These are phyloP conservation scores for Camarhynchus parvulus DNA, from an alignment of 2,113 vertebrate species.

Conservation along the genomic window DNA sequence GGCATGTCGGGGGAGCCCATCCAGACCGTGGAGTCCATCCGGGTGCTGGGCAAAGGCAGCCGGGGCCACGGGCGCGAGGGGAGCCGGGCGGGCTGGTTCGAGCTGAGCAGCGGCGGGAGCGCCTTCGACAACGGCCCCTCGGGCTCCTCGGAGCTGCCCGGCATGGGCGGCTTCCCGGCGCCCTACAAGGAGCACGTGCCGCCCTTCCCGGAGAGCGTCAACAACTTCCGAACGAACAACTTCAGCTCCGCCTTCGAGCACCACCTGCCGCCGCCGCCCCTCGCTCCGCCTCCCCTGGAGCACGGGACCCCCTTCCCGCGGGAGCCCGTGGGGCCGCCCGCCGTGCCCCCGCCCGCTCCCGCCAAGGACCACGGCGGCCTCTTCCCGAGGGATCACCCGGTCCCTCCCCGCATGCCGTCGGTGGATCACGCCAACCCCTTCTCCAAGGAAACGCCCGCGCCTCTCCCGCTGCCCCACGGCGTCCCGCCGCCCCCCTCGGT, in stretches of 20 bases:
- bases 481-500: conserved; percentile 65
- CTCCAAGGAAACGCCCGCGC: conserved; percentile 66
- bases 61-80: conserved; percentile 81
- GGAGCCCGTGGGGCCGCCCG: conserved; percentile 60
- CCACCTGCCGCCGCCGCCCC: conserved; percentile 51
- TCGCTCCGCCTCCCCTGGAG: conserved; percentile 56
- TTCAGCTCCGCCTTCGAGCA: conserved; percentile 76
- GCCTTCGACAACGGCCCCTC: conserved; percentile 78
- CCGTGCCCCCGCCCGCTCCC: conserved; percentile 52
- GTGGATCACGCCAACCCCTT: conserved; percentile 76
- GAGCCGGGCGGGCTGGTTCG: conserved; percentile 77
- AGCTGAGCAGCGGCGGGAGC: conserved; percentile 57
- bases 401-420: conserved; percentile 69
- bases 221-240: conserved; percentile 75
- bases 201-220: conserved; percentile 72
- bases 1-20: conserved; percentile 89
- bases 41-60: conserved; percentile 84
- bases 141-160: conserved; percentile 65
- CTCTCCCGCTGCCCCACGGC: conserved; percentile 54
- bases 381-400: conserved; percentile 72
- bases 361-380: conserved; percentile 73
- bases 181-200: conserved; percentile 78
- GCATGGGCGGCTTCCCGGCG: conserved; percentile 71
- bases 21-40: conserved; percentile 94
- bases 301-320: conserved; percentile 74